A percentile compares a stretch with the other conserved stretches of the same genome.
phyloP scores from a whole-genome alignment of 2,113 vertebrate species.

The Microtus pennsylvanicus region DNA sequence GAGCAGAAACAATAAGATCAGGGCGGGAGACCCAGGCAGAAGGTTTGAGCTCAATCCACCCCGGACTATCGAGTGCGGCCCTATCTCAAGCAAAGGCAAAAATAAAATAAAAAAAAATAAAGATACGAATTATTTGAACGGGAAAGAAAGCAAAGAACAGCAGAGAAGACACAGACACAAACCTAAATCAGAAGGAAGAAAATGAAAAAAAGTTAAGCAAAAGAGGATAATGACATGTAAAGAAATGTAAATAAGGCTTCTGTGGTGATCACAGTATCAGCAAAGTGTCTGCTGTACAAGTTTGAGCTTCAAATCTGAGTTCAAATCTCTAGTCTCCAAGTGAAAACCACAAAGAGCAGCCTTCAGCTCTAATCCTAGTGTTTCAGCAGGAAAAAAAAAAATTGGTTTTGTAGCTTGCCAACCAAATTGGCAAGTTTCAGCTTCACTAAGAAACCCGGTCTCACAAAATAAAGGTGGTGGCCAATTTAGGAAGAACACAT shows the following conservation, averaged over 20 bases:
- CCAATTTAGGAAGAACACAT: neutral
- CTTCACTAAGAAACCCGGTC: neutral
- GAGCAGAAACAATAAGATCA: neutral
- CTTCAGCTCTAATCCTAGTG: neutral
- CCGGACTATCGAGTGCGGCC: neutral
- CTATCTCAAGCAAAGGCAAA: no score
- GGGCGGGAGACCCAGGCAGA: neutral
- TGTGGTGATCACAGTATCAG: neutral
- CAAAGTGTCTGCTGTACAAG: neutral
- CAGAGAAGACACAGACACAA: neutral
- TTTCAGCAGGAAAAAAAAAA: neutral
- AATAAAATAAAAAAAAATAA: no score
- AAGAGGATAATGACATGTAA: neutral
- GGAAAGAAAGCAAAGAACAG: neutral
- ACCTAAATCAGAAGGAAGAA: neutral
- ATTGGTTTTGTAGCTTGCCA: neutral
- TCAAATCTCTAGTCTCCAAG: neutral
- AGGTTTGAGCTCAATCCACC: no score
- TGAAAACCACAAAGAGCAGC: neutral
- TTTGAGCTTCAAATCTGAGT: no score
- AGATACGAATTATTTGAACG: neutral
- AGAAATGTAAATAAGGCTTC: neutral
- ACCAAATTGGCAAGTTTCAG: neutral
- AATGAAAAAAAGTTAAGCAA: neutral
- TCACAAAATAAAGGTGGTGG: neutral